A percentile compares a stretch with the other conserved stretches of the same genome.
phyloP scores from a whole-genome alignment of 2,797 vertebrate species.

The Lepidocolaptes lacrymiger region DNA sequence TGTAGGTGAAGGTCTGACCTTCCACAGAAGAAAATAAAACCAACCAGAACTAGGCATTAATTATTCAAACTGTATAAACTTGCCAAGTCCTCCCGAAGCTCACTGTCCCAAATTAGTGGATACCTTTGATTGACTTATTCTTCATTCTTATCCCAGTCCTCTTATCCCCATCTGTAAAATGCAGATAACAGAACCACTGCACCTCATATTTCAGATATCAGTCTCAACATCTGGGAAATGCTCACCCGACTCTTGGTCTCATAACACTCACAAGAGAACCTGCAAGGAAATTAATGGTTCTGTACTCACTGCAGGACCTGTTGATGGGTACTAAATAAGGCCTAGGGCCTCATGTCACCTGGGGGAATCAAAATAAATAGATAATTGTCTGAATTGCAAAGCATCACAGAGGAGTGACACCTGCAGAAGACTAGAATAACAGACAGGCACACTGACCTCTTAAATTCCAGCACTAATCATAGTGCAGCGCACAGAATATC shows the following conservation, averaged over 20 bases:
- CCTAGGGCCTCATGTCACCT: neutral
- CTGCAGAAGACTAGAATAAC: neutral
- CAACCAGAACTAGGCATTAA: neutral
- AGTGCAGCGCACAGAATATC: neutral
- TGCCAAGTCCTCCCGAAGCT: neutral
- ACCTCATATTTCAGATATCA: neutral
- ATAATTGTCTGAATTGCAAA: neutral
- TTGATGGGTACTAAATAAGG: neutral
- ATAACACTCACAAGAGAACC: neutral
- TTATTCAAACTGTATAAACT: neutral
- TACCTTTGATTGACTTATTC: neutral
- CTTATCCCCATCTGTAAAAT: neutral
- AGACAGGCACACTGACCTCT: neutral
- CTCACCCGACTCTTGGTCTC: neutral
- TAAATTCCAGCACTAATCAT: neutral
- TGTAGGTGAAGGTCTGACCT: neutral
- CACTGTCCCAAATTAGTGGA: neutral
- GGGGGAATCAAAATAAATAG: constrained; percentile 21
- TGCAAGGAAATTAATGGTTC: neutral
- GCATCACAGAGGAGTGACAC: neutral
- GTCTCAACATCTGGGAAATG: neutral
- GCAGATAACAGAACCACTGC: neutral
- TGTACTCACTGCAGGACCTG: neutral
- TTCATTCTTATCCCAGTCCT: neutral
- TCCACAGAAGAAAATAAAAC: neutral